Evolutionary conservation across 2,888 invertebrate species (phyloP), one percentile per base, ranked within the genome.

Genomic region (Drosophila falleni): DNA sequence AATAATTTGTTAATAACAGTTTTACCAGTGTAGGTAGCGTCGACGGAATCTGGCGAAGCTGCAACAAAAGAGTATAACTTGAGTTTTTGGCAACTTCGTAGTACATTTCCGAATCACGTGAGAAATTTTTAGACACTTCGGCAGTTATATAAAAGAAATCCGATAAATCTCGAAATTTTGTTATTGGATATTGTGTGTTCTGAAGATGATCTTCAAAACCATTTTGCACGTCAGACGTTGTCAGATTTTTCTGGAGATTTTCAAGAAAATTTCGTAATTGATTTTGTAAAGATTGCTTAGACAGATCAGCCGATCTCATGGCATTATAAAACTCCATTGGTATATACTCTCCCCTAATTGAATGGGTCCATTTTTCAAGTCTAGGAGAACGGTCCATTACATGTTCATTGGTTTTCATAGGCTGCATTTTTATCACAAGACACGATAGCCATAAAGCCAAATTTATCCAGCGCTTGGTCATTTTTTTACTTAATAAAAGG

Each of bases 41-140:
- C 13, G 90, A 74, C 1, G 91, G 90, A 6, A 91, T 81, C 61
- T 90, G 87, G 0, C 91, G 84, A 13, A 92, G 74, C 13, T 89
- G 91, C 8, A 85, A 42, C 26, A 91, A 61, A 4, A 92, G 69
- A 0, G 54, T 66, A 23, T 76, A 71, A 50, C 91, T 92, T 23
- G 91, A 79, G 39, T 90, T 91, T 63, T 91, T 91, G 0, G 87
- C 67, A 2, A 58, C 42, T 65, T 90, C 87, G 23, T 85, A 89
- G 49, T 86, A 89, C 1, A 33, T 35, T 55, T 90, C 85, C 0
- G 81, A 72, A 23, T 78, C 70, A 10, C 51, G 39, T 0, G 89
- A 79, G 55, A 92, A 92, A 0, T 13, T 5, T 3, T 60, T 70
- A 3, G 90, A 81, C 3, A 66, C 33, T 35, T 79, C 72, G 0